Evolutionary conservation across 2,113 vertebrate species (phyloP), one percentile per base, ranked within the genome.

Genomic region (Hemicordylus capensis): DNA sequence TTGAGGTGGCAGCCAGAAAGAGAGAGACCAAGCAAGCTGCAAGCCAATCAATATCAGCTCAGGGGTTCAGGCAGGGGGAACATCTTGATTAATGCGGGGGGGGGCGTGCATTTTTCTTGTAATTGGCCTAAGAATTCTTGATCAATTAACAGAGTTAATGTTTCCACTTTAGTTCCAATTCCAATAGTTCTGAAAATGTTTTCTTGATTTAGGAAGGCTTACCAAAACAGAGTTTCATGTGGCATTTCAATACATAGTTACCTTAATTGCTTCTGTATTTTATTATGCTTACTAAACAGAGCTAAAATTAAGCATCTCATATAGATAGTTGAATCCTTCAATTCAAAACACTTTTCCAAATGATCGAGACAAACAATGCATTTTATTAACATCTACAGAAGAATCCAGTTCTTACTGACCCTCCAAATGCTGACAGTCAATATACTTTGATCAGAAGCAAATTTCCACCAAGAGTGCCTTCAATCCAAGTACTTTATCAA

Each of bases 401-500:
- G 14, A 20, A 34, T 37, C 66, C 12, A 39, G n/a, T 67, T 37
- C 66, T 37, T 67, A 14, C 66, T 34, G 39, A 34, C 34, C 15
- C 48, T 6, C 70, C 28, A 51, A 51, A 74, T 74, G 44, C 10
- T 48, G 48, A 74, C 67, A 69, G 7, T 56, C 34, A 61, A 37
- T 28, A 59, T 12, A 42, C 24, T 59, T 39, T 8, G 48, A 31
- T 48, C 0, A 0, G 63, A 86, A 86, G 82, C 0, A 73, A 84
- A 51, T 51, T 86, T 20, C 59, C 76, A 91, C 48, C 31, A 70
- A 77, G 86, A 78, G 31, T 3, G 4, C 44, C 67, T 85, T 81
- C 22, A 54, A 91, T 86, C 1, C 81, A 80, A 87, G 81, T 22
- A 31, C 44, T 28, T 75, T 1, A 3, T 73, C 84, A 90, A 86